Conservation (phyloP, 1,140 invertebrate genomes). For the Saccostrea glomerata region DNA sequence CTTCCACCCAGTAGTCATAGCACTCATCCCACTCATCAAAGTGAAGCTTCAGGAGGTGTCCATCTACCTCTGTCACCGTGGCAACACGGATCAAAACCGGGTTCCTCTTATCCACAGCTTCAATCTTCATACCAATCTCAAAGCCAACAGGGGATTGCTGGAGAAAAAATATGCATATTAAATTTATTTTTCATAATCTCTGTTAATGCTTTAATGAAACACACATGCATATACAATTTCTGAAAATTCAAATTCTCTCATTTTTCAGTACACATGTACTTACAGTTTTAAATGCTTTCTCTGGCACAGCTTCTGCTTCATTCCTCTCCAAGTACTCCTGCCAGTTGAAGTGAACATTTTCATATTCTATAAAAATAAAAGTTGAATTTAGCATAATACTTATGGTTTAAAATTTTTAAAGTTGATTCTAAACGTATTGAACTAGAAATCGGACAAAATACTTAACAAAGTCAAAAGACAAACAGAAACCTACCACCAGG, state of each 20-base stretch:
- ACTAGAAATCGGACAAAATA: neutral
- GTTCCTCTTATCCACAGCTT: conserved; percentile 82
- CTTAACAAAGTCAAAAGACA: neutral
- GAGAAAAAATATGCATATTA: neutral
- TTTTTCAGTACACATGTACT: conserved; percentile 49
- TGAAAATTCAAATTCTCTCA: neutral
- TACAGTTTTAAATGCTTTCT: conserved; percentile 87
- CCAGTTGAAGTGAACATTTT: conserved; percentile 87
- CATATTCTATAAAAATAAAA: conserved; percentile 35
- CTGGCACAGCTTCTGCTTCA: conserved; percentile 87
- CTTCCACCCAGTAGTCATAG: conserved; percentile 91
- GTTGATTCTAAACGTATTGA: no score
- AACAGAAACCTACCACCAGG: conserved; percentile 84
- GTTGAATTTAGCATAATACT: neutral
- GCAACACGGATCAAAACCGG: conserved; percentile 91
- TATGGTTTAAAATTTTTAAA: no score
- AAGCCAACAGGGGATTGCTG: conserved; percentile 78
- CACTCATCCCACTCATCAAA: conserved; percentile 94
- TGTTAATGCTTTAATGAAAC: neutral
- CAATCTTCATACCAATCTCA: conserved; percentile 74
- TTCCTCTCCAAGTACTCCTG: conserved; percentile 89
- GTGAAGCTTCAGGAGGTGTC: conserved; percentile 89
- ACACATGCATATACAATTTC: neutral
- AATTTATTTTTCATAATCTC: neutral
- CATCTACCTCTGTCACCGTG: conserved; percentile 89